phyloP scores from a whole-genome alignment of 2,797 vertebrate species.

The Myripristis jacobus region DNA sequence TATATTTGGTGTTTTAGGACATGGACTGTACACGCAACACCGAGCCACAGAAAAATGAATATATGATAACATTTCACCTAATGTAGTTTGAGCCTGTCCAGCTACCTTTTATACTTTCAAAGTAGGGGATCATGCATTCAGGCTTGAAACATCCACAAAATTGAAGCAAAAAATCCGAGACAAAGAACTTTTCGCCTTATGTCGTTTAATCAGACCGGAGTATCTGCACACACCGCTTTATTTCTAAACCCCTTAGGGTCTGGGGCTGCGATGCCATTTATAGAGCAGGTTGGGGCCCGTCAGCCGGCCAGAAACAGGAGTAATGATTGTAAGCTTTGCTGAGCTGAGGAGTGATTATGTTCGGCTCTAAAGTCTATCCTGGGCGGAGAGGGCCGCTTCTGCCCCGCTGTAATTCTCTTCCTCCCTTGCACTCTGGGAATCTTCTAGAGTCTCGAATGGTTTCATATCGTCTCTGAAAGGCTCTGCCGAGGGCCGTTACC shows the following conservation, averaged over 20 bases:
- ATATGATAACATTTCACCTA: no score
- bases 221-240: no score
- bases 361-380: constrained; percentile 1
- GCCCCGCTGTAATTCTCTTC: constrained; percentile 29
- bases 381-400: constrained; percentile 27
- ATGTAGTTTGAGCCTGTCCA: no score
- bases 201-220: no score
- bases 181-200: no score
- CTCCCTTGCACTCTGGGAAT: constrained; percentile 27
- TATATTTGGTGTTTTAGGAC: not conserved
- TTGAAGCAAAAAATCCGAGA: no score
- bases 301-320: not conserved
- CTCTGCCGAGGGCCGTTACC: constrained; percentile 8
- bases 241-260: no score
- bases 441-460: constrained; percentile 8
- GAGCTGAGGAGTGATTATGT: constrained; percentile 22
- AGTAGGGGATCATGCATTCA: no score
- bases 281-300: constrained; percentile 1
- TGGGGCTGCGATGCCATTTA: not conserved
- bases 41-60: no score
- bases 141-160: no score
- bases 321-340: constrained; percentile 33
- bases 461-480: constrained; percentile 11
- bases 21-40: no score
- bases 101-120: no score